Evolutionary conservation across 2,797 vertebrate genomes (phyloP).

Genomic region (Meriones psammophilus): DNA sequence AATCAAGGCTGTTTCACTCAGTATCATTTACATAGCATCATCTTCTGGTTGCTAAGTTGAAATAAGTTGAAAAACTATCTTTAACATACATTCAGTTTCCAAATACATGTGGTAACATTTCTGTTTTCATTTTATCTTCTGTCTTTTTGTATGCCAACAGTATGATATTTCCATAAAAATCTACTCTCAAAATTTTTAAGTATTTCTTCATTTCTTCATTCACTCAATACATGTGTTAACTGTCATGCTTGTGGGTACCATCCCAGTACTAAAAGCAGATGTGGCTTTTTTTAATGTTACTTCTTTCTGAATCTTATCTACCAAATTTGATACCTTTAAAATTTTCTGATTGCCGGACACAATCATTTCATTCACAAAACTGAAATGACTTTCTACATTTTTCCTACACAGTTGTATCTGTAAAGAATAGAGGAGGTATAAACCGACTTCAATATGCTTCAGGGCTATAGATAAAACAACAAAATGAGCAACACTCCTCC

Average conservation of each 20-base stretch:
- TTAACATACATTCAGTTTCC: neutral
- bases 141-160: neutral
- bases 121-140: neutral
- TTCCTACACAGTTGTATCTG: neutral
- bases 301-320: too few species aligned
- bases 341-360: neutral
- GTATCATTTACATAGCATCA: neutral
- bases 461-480: neutral
- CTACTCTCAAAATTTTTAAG: neutral
- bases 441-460: neutral
- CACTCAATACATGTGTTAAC: neutral
- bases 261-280: neutral
- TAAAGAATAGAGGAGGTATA: neutral
- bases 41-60: neutral
- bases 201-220: neutral
- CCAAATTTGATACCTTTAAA: neutral
- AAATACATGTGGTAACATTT: neutral
- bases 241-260: neutral
- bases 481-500: neutral
- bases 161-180: neutral
- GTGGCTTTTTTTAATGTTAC: neutral
- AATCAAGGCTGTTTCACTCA: neutral
- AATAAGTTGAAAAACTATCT: neutral
- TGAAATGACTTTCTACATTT: neutral
- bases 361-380: neutral